A percentile compares a stretch with the other conserved stretches of the same genome.
phyloP scores from a whole-genome alignment of 2,113 vertebrate species.

The Thalassoma bifasciatum region DNA sequence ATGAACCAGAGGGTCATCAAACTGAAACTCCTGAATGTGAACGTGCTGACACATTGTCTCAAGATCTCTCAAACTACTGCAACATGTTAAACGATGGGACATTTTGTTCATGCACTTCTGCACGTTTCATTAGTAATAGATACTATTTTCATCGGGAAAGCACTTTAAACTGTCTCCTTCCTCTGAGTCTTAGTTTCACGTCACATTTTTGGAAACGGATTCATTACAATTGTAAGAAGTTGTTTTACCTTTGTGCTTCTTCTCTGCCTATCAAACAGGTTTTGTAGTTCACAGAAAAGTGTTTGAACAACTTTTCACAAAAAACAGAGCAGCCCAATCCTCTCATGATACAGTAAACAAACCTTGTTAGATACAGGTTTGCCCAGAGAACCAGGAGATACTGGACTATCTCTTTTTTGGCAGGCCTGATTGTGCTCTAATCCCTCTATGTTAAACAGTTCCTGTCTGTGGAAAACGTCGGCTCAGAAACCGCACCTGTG shows the following conservation, averaged over 20 bases:
- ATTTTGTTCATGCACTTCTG: too few species aligned
- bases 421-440: background rate
- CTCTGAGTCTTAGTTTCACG: too few species aligned
- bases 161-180: too few species aligned
- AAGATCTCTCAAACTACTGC: too few species aligned
- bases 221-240: background rate
- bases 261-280: background rate
- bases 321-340: constrained; percentile 6
- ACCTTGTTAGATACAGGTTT: background rate
- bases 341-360: background rate
- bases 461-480: background rate
- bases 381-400: background rate
- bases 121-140: too few species aligned
- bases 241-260: constrained; percentile 28
- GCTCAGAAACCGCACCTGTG: background rate
- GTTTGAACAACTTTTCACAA: background rate
- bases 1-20: too few species aligned
- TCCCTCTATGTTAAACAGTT: background rate
- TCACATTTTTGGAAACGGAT: too few species aligned
- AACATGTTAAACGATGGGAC: too few species aligned
- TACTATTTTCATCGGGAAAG: too few species aligned
- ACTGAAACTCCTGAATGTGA: too few species aligned
- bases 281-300: background rate
- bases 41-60: too few species aligned
- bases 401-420: background rate